Percentiles rank a stretch among this genome's conserved stretches.
Evolutionary conservation across 2,113 vertebrate species (phyloP).

Genomic region (Hoplias malabaricus): DNA sequence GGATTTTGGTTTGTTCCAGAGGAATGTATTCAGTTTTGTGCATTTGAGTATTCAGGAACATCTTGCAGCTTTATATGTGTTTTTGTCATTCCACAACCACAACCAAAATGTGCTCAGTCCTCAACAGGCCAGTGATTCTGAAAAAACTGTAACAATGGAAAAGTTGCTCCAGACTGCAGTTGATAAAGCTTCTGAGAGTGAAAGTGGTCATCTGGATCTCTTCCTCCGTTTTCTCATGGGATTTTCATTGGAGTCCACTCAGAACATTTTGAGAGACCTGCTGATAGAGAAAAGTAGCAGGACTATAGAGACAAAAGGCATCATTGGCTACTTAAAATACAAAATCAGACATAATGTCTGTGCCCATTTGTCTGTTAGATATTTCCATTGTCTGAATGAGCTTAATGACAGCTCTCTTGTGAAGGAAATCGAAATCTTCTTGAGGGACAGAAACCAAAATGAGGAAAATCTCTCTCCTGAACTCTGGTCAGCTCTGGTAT

Average conservation of each 20-base stretch:
- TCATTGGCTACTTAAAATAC: slow-evolving; percentile 5
- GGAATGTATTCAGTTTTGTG: slow-evolving; percentile 39
- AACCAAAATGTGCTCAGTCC: neutral
- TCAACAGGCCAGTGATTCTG: neutral
- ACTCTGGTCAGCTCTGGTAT: slow-evolving; percentile 30
- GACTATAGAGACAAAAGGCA: neutral
- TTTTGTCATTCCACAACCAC: slow-evolving; percentile 3
- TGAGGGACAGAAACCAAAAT: neutral
- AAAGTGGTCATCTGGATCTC: slow-evolving; percentile 18
- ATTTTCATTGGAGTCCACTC: slow-evolving; percentile 23
- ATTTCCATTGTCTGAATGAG: slow-evolving; percentile 41
- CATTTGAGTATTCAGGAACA: slow-evolving; percentile 39
- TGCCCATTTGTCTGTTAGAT: slow-evolving; percentile 21
- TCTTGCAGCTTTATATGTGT: slow-evolving; percentile 42
- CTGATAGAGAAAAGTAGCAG: neutral
- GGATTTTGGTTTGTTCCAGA: slow-evolving; percentile 9
- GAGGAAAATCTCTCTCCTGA: neutral
- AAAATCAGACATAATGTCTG: neutral
- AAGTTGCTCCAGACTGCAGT: neutral
- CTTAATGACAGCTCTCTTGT: slow-evolving; percentile 16
- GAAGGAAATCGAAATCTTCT: neutral
- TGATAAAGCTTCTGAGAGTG: neutral
- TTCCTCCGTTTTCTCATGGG: slow-evolving; percentile 38
- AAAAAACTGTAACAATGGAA: neutral
- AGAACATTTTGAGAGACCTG: neutral